Evolutionary conservation across 2,113 vertebrate genomes (phyloP), one percentile per base, ranked within the genome.

Genomic region (Procapra przewalskii): DNA sequence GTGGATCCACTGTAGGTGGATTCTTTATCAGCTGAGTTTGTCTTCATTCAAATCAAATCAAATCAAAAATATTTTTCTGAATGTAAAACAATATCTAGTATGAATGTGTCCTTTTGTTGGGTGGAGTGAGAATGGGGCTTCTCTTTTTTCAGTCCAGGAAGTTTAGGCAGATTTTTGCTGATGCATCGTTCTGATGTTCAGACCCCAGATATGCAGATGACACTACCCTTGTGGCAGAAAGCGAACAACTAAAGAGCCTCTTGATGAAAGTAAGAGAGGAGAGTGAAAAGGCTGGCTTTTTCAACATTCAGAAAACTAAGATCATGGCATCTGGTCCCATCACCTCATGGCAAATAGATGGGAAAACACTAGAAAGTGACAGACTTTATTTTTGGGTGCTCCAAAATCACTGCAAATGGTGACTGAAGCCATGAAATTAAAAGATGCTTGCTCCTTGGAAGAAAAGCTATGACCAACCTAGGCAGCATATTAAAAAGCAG

Each of bases 151-250:
- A 79, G 43, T 50, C 36, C 43, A 25, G 48, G 71, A 95, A 88
- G 23, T 31, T 48, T 0, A 50, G 81, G 40, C 43, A 75, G 50
- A 23, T 59, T 59, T 87, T 82, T 81, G 21, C 59, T 82, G 62
- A 54, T 81, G 36, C 75, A 94, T 88, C 60, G 71, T 94, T 90
- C 84, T 81, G 45, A 89, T 96, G 85, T 94, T 92, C 75, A 96
- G 95, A 29, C 5, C 67, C 19, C n/a, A 71, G 9, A 71, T 36
- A 23, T 71, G 9, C 67, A 71, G 19, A 23, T 36, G 67, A 71
- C 17, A 21, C 19, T 5, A 36, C 67, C 19, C 17, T 71, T 71
- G n/a, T 71, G 33, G 67, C n/a, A 36, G n/a, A 71, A 71, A 36
- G 5, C 0, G 0, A 36, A 36, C 2, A 71, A 71, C 5, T 71